Conservation (phyloP, 2,888 invertebrate species). For the Caenorhabditis sinica region DNA sequence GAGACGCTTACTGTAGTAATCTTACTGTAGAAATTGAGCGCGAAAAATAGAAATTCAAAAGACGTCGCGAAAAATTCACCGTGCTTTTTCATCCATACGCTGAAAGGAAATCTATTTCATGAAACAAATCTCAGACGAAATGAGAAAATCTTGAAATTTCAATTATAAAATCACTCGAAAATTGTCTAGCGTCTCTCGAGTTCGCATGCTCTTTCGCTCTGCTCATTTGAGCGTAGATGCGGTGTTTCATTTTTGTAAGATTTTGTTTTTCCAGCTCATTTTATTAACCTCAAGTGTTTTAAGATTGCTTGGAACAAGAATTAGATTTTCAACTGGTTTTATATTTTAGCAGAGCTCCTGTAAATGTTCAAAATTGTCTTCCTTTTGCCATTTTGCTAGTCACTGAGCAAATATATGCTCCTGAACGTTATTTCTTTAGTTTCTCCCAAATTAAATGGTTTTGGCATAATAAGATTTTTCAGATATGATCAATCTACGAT, state of each 20-base stretch:
- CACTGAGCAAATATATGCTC: slow-evolving; percentile 1
- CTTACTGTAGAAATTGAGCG: no score
- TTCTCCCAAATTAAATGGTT: neutral
- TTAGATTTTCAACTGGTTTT: no score
- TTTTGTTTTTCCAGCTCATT: slow-evolving; percentile 35
- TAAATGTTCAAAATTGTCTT: no score
- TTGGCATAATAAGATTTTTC: neutral
- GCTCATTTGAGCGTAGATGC: slow-evolving; percentile 38
- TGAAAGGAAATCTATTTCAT: slow-evolving; percentile 1
- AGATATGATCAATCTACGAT: slow-evolving; percentile 46
- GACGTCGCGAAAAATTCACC: no score
- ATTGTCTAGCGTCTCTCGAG: slow-evolving; percentile 32
- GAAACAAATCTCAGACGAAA: no score
- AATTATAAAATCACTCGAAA: neutral
- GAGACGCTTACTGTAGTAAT: no score
- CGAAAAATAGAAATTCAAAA: no score
- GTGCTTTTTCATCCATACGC: slow-evolving; percentile 65
- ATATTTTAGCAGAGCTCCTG: no score
- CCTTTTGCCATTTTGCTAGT: no score
- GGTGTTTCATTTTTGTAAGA: neutral
- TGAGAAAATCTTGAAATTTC: neutral
- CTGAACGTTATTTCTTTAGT: neutral
- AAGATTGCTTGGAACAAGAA: no score
- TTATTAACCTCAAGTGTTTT: neutral
- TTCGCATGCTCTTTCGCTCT: slow-evolving; percentile 10